phyloP scores from a whole-genome alignment of 1,140 invertebrate species.

The Platyura marginata region DNA sequence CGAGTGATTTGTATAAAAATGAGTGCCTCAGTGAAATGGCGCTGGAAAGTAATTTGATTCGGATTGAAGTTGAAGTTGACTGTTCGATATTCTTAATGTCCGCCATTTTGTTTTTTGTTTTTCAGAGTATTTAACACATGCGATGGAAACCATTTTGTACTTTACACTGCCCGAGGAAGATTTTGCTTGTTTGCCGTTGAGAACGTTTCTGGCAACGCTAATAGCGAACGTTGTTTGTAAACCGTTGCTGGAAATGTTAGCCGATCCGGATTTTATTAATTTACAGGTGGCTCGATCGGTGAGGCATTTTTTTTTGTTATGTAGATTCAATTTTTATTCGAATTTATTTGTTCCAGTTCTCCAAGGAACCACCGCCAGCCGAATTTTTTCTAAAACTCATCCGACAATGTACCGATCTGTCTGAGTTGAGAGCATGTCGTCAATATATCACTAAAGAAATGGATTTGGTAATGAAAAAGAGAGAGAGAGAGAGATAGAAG shows the following conservation, averaged over 20 bases:
- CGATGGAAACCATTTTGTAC: constrained; percentile 71
- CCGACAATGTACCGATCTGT: constrained; percentile 1
- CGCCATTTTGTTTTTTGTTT: too few species aligned
- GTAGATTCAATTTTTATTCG: background rate
- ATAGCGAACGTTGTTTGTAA: constrained; percentile 60
- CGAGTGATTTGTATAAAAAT: constrained; percentile 1
- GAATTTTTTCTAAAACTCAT: constrained; percentile 3
- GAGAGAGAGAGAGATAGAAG: background rate
- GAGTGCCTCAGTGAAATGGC: constrained; percentile 1
- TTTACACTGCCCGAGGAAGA: constrained; percentile 66
- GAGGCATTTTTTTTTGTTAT: constrained; percentile 24
- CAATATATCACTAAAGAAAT: constrained; percentile 5
- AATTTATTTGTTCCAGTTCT: constrained; percentile 25
- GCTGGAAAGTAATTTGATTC: constrained; percentile 3
- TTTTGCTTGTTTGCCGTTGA: constrained; percentile 65
- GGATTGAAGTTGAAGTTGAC: background rate
- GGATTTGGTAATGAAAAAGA: background rate
- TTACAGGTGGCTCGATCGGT: constrained; percentile 80
- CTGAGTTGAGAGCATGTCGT: constrained; percentile 2
- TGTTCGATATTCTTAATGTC: too few species aligned
- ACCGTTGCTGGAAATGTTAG: constrained; percentile 62
- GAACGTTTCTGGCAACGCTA: constrained; percentile 58
- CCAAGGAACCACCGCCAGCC: constrained; percentile 31
- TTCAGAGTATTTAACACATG: constrained; percentile 65
- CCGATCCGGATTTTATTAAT: constrained; percentile 91